Percentiles rank a stretch among this genome's conserved stretches.
These are phyloP conservation scores for Trichomycterus rosablanca DNA, from an alignment of 2,113 vertebrate genomes.

Conservation along the genomic window DNA sequence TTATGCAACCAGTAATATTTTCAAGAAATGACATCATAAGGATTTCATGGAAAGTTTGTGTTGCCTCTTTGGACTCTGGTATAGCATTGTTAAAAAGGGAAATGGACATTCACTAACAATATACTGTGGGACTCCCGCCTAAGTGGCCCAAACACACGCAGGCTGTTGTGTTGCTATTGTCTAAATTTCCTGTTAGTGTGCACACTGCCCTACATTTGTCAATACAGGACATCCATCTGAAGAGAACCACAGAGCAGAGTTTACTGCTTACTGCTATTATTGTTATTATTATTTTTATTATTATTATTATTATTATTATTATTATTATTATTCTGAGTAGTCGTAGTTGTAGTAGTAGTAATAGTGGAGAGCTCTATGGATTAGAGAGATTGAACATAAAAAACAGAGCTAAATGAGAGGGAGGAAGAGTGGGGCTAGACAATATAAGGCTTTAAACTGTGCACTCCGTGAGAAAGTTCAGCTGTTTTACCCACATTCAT, in stretches of 20 bases:
- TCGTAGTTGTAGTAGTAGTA: too few species aligned
- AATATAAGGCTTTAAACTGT: too few species aligned
- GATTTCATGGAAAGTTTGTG: slow-evolving; percentile 16
- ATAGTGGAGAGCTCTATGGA: too few species aligned
- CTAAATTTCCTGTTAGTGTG: slow-evolving; percentile 38
- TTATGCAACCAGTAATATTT: not conserved
- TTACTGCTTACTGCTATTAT: too few species aligned
- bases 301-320: too few species aligned
- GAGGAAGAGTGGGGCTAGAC: too few species aligned
- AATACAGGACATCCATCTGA: slow-evolving; percentile 14
- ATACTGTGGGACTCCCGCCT: slow-evolving; percentile 5
- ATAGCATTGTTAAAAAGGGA: slow-evolving; percentile 31
- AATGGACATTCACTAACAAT: slow-evolving; percentile 25
- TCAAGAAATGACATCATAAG: slow-evolving; percentile 8
- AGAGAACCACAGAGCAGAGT: not conserved
- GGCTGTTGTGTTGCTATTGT: slow-evolving; percentile 34
- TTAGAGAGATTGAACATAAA: too few species aligned
- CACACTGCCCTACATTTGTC: slow-evolving; percentile 22
- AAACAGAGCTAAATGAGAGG: too few species aligned
- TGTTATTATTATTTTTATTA: too few species aligned
- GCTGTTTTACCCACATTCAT: too few species aligned
- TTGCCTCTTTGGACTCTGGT: not conserved
- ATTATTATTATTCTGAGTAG: too few species aligned
- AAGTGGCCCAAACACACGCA: slow-evolving; percentile 12
- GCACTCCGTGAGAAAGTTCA: too few species aligned